Conservation (phyloP, 2,113 vertebrate genomes). For the Colossoma macropomum region DNA sequence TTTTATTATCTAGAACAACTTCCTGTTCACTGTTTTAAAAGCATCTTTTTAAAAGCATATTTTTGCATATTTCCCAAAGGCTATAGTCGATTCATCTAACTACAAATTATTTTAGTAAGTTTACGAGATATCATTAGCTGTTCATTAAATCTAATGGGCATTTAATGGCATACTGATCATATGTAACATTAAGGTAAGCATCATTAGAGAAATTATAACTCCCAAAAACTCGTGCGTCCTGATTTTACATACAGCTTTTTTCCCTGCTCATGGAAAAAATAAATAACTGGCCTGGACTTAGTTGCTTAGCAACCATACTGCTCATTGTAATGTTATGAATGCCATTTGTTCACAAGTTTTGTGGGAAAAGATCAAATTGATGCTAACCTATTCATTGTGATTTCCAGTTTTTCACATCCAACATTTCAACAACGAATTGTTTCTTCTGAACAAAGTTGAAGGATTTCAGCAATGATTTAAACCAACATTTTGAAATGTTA, state of each 20-base stretch:
- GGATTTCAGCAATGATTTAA: slow-evolving; percentile 9
- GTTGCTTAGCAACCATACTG: slow-evolving; percentile 75
- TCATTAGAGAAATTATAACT: slow-evolving; percentile 46
- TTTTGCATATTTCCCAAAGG: slow-evolving; percentile 32
- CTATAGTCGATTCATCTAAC: slow-evolving; percentile 23
- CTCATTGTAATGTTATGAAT: slow-evolving; percentile 54
- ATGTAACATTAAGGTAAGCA: slow-evolving; percentile 48
- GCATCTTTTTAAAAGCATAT: not conserved
- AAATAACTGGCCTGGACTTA: slow-evolving; percentile 59
- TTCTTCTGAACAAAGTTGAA: not conserved
- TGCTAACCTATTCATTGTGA: slow-evolving; percentile 49
- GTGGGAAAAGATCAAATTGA: slow-evolving; percentile 34
- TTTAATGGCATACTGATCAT: slow-evolving; percentile 49
- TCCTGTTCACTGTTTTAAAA: not conserved
- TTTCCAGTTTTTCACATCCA: slow-evolving; percentile 5
- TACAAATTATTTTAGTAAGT: slow-evolving; percentile 27
- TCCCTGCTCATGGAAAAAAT: slow-evolving; percentile 12
- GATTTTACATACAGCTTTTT: slow-evolving; percentile 39
- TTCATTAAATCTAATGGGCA: slow-evolving; percentile 47
- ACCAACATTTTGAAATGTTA: slow-evolving; percentile 7
- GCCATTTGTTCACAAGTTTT: slow-evolving; percentile 51
- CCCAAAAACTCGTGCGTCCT: slow-evolving; percentile 28
- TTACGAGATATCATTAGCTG: slow-evolving; percentile 42
- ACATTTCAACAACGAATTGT: not conserved
- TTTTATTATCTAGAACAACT: not conserved